phyloP scores from a whole-genome alignment of 1,140 invertebrate genomes.

The Rhizoglyphus robini region DNA sequence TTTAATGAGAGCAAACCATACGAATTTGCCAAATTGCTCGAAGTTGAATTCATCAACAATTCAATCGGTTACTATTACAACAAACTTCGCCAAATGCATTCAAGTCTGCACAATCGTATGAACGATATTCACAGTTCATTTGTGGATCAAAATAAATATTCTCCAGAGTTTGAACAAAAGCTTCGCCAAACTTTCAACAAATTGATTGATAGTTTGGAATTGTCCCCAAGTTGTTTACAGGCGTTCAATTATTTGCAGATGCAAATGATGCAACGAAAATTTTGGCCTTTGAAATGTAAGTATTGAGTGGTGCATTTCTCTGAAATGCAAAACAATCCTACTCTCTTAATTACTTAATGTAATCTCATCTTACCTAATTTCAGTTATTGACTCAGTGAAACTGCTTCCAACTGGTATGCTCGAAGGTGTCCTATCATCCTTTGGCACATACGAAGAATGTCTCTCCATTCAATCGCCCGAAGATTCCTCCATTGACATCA shows the following conservation, averaged over 20 bases:
- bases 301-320: too few species aligned
- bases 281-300: slow-evolving; percentile 14
- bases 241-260: neutral
- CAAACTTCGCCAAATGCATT: neutral
- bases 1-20: too few species aligned
- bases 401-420: slow-evolving; percentile 1
- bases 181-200: neutral
- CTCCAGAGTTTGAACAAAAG: neutral
- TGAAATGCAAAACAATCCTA: too few species aligned
- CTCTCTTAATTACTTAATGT: slow-evolving; percentile 2
- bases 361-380: too few species aligned
- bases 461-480: neutral
- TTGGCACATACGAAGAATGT: slow-evolving; percentile 17
- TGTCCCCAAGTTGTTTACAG: slow-evolving; percentile 2
- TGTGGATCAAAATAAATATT: neutral
- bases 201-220: slow-evolving; percentile 3
- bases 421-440: slow-evolving; percentile 12
- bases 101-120: neutral
- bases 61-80: neutral
- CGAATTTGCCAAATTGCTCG: neutral
- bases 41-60: slow-evolving; percentile 9
- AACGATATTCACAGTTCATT: neutral
- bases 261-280: neutral
- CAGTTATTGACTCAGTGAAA: slow-evolving; percentile 15
- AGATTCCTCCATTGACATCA: neutral